These are phyloP conservation scores for Ammodytes marinus DNA, from an alignment of 2,113 vertebrate genomes.

Conservation along the genomic window DNA sequence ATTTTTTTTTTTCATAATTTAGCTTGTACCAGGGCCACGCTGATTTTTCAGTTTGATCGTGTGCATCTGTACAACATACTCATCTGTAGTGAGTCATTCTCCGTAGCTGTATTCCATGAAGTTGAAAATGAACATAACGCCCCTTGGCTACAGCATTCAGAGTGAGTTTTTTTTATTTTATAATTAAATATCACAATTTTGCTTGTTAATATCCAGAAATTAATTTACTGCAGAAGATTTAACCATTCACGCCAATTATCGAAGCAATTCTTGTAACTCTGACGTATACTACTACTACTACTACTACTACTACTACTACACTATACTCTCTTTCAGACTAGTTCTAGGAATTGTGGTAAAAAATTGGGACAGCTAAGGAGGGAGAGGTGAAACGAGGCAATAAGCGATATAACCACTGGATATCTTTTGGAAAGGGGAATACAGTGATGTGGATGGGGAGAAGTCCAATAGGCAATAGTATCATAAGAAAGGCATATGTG, in stretches of 20 bases:
- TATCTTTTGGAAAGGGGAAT: not conserved
- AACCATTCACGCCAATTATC: not conserved
- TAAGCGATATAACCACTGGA: not conserved
- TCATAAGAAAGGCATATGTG: slow-evolving; percentile 39
- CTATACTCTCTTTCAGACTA: not conserved
- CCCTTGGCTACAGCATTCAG: slow-evolving; percentile 8
- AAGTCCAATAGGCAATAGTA: slow-evolving; percentile 31
- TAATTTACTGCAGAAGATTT: slow-evolving; percentile 1
- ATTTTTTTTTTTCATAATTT: too few species aligned
- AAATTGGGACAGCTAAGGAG: not conserved
- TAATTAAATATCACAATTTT: slow-evolving; percentile 17
- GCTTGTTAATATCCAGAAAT: slow-evolving; percentile 15
- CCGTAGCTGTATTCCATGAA: slow-evolving; percentile 14
- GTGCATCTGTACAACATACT: slow-evolving; percentile 27
- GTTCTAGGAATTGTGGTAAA: not conserved
- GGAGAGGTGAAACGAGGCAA: not conserved
- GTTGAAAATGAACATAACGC: slow-evolving; percentile 26
- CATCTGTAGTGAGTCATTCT: not conserved
- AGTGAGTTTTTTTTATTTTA: slow-evolving; percentile 24
- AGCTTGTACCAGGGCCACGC: not conserved
- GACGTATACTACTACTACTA: not conserved
- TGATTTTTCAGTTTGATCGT: slow-evolving; percentile 8
- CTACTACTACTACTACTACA: not conserved
- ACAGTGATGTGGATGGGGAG: slow-evolving; percentile 12
- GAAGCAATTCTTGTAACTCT: not conserved